Percentiles rank a stretch among this genome's conserved stretches.
phyloP scores from a whole-genome alignment of 1,140 invertebrate species.

The Zaprionus capensis region DNA sequence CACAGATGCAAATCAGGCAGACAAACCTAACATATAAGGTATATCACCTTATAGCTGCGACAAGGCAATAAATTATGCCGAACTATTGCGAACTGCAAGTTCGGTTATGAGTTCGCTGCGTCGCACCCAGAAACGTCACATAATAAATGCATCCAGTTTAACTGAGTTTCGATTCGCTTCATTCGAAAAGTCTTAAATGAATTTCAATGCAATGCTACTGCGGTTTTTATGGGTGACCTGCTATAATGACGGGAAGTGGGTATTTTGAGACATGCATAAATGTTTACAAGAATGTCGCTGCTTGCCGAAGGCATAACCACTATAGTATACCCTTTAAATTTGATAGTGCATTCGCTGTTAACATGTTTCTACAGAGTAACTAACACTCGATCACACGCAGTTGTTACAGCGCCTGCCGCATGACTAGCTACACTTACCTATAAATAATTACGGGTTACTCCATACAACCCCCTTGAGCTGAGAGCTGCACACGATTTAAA shows the following conservation, averaged over 20 bases:
- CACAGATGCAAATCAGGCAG: neutral
- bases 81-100: slow-evolving; percentile 14
- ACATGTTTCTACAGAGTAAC: neutral
- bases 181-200: slow-evolving; percentile 27
- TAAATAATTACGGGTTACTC: neutral
- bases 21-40: neutral
- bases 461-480: neutral
- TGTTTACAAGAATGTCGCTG: neutral
- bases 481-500: slow-evolving; percentile 23
- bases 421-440: neutral
- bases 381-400: neutral
- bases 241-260: neutral
- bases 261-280: neutral
- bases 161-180: neutral
- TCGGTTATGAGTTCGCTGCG: slow-evolving; percentile 41
- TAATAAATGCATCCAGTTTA: slow-evolving; percentile 33
- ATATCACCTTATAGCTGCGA: neutral
- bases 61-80: slow-evolving; percentile 6
- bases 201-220: neutral
- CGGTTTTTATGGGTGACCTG: neutral
- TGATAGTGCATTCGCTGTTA: neutral
- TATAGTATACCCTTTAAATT: neutral
- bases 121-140: slow-evolving; percentile 42
- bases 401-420: neutral
- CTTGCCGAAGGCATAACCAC: neutral